Evolutionary conservation across 2,113 vertebrate genomes (phyloP).

Genomic region (Chionis minor): DNA sequence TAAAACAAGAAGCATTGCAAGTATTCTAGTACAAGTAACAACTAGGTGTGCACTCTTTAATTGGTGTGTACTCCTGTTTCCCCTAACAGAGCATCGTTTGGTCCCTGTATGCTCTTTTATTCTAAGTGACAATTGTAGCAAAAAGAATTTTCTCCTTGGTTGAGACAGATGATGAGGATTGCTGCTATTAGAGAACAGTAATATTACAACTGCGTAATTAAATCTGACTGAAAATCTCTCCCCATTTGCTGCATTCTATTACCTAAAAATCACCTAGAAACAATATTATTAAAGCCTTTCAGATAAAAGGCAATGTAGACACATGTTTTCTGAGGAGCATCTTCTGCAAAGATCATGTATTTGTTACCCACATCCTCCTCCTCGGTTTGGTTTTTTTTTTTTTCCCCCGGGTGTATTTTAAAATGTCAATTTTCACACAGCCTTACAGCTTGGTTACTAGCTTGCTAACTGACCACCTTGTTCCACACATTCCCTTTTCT

Average conservation of each 20-base stretch:
- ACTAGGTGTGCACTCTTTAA: background rate
- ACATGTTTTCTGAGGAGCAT: background rate
- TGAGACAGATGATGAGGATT: background rate
- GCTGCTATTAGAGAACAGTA: background rate
- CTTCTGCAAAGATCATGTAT: background rate
- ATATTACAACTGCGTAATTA: background rate
- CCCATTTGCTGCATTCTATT: background rate
- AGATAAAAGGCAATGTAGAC: background rate
- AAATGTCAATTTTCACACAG: background rate
- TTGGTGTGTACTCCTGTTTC: background rate
- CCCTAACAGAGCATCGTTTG: background rate
- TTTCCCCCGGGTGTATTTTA: background rate
- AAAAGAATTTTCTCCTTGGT: background rate
- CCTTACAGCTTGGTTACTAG: background rate
- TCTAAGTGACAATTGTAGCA: background rate
- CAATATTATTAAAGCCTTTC: background rate
- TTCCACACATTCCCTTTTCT: background rate
- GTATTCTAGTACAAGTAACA: background rate
- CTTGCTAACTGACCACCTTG: background rate
- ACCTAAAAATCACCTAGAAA: background rate
- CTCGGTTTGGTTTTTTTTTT: too few species aligned
- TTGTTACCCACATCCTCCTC: background rate
- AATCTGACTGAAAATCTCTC: background rate
- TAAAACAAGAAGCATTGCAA: background rate
- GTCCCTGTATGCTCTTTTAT: background rate